Conservation (phyloP, 2,888 invertebrate species). For the Podabrus alpinus region DNA sequence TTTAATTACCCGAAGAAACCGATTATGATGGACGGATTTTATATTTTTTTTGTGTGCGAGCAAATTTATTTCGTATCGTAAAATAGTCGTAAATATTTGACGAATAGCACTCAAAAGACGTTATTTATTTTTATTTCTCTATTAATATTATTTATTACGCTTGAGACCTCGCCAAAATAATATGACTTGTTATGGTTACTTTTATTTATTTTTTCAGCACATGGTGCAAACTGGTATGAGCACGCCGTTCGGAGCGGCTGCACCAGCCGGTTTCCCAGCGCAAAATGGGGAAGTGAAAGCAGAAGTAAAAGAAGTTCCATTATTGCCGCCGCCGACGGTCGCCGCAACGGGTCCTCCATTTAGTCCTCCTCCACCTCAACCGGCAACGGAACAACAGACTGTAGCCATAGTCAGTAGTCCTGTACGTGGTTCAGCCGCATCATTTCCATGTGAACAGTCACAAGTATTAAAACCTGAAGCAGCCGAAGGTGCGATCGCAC, state of each 20-base stretch:
- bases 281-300: conserved; percentile 57
- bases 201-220: conserved; percentile 72
- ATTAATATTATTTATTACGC: too few relatives aligned
- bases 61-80: not conserved
- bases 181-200: conserved; percentile 41
- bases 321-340: conserved; percentile 57
- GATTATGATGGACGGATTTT: not conserved
- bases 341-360: conserved; percentile 52
- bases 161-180: too few relatives aligned
- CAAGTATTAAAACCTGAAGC: conserved; percentile 66
- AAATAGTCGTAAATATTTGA: too few relatives aligned
- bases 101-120: too few relatives aligned
- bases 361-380: conserved; percentile 54
- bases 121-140: too few relatives aligned
- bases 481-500: conserved; percentile 44
- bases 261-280: conserved; percentile 61
- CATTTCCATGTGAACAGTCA: conserved; percentile 51
- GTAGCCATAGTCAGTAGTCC: conserved; percentile 54
- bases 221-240: conserved; percentile 92
- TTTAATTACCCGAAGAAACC: not conserved
- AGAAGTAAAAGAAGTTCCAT: conserved; percentile 52
- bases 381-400: conserved; percentile 50
- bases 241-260: conserved; percentile 71
- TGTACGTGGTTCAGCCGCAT: conserved; percentile 46
- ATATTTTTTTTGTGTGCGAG: too few relatives aligned